Conservation (phyloP, 2,888 invertebrate genomes). For the Boloria selene region DNA sequence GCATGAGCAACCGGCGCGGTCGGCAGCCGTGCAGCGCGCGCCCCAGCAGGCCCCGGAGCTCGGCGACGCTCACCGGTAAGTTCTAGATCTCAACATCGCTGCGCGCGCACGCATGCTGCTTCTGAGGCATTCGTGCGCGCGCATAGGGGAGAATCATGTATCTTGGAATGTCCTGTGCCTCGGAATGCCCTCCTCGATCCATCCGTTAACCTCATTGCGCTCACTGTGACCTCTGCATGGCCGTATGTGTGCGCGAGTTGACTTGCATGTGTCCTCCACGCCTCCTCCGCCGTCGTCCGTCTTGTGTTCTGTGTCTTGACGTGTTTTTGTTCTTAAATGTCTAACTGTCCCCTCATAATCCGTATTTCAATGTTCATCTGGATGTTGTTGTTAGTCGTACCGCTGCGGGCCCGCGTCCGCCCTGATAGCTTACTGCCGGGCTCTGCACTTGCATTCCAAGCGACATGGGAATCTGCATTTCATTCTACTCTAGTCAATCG, state of each 20-base stretch:
- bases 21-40: conserved; percentile 49
- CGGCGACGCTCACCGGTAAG: conserved; percentile 66
- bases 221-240: conserved; percentile 76
- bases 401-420: conserved; percentile 56
- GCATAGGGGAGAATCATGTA: conserved; percentile 82
- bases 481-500: conserved; percentile 57
- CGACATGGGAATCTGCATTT: conserved; percentile 78
- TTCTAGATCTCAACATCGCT: conserved; percentile 83
- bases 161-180: conserved; percentile 84
- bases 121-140: conserved; percentile 66
- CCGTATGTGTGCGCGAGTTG: conserved; percentile 69
- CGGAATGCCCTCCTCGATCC: conserved; percentile 83
- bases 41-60: conserved; percentile 31
- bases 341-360: conserved; percentile 61
- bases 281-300: conserved; percentile 64
- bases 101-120: conserved; percentile 68
- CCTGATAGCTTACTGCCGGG: conserved; percentile 63
- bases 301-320: conserved; percentile 81
- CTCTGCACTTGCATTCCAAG: conserved; percentile 81
- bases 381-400: conserved; percentile 65
- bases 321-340: conserved; percentile 76
- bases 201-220: conserved; percentile 71
- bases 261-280: conserved; percentile 71
- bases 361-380: conserved; percentile 64
- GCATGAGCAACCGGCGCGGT: conserved; percentile 51